Evolutionary conservation across 1,140 invertebrate genomes (phyloP), one percentile per base, ranked within the genome.

Genomic region (Drosophila santomea): DNA sequence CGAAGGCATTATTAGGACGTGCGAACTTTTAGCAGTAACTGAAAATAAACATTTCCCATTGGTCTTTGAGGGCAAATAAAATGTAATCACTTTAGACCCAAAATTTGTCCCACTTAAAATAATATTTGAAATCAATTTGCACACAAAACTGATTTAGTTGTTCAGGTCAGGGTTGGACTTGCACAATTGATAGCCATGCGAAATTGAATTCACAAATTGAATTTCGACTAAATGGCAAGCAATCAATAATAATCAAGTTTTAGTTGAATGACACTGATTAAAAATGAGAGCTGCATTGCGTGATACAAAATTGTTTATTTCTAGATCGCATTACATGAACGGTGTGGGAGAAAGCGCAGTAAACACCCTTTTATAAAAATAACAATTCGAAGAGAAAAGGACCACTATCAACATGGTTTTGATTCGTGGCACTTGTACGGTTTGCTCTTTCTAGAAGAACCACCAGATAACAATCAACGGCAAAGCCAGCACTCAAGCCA

Each of bases 341-440:
- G 12, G 4, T 38, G 36, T 43, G 32, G 45, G 36, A 43, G 17
- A 43, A 64, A 48, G 64, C 43, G 41, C 4, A 64, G n/a, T 15
- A 15, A 28, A 25, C 5, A 45, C 45, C 32, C 44, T 11, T 59
- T 48, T 14, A 23, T 20, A 39, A 59, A 59, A 62, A 54, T 38
- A 66, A 66, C 60, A 32, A 25, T 25, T 44, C 28, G 36, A 25
- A 58, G 38, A 25, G 43, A 71, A 72, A 71, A 52, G 50, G 28
- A 71, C 51, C 68, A 72, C 64, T 68, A 72, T 71, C 68, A 50
- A 72, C 57, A 71, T 71, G 64, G 66, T 48, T 71, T 71, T 58
- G 28, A 68, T 71, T 71, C 51, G 45, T 41, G 52, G 64, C 67
- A 71, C 67, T 71, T 71, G 64, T 50, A 69, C 52, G 64, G 41